A percentile compares a stretch with the other conserved stretches of the same genome.
phyloP scores from a whole-genome alignment of 2,113 vertebrate genomes.

The Hydrochoerus hydrochaeris region DNA sequence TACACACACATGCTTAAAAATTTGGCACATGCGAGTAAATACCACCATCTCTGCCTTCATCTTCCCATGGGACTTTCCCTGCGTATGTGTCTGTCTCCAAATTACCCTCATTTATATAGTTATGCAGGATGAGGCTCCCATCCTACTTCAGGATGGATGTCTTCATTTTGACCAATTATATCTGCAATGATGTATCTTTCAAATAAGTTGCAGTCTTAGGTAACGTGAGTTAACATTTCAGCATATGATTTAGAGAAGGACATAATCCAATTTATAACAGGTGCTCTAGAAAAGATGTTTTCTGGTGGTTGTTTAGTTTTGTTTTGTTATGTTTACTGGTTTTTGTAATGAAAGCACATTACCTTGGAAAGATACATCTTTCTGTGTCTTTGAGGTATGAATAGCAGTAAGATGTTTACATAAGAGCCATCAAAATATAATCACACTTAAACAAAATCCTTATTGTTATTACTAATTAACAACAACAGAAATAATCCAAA shows the following conservation, averaged over 20 bases:
- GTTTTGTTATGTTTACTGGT: not conserved
- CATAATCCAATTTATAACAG: not conserved
- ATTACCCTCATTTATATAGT: not conserved
- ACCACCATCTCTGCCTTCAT: not conserved
- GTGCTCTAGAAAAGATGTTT: not conserved
- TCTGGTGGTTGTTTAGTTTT: not conserved
- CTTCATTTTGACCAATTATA: not conserved
- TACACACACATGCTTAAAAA: not conserved
- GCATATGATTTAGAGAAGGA: not conserved
- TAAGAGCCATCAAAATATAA: not conserved
- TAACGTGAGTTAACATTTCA: not conserved
- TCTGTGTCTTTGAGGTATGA: not conserved
- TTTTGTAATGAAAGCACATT: not conserved
- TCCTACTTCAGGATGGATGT: not conserved
- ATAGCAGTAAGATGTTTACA: not conserved
- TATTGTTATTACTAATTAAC: not conserved
- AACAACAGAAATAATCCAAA: not conserved
- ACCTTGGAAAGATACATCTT: not conserved
- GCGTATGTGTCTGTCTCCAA: not conserved
- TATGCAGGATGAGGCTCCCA: not conserved
- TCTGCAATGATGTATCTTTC: not conserved
- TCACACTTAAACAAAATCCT: not conserved
- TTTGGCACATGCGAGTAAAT: not conserved
- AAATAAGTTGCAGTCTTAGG: not conserved
- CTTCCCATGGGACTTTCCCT: not conserved